These are phyloP conservation scores for Cebidichthys violaceus DNA, from an alignment of 2,113 vertebrate genomes.

Conservation along the genomic window DNA sequence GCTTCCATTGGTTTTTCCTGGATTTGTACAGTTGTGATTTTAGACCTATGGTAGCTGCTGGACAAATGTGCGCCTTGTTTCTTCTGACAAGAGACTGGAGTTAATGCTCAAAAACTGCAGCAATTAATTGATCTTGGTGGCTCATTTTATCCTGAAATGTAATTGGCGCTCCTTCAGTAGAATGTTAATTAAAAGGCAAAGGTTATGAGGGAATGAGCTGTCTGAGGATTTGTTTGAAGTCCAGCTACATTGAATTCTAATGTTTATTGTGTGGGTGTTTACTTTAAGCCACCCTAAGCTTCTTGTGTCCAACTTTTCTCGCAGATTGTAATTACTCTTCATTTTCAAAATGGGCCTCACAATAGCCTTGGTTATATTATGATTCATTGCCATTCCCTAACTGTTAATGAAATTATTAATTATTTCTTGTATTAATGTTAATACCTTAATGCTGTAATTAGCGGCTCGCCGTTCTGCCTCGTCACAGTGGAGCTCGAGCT, in stretches of 20 bases:
- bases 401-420: slow-evolving; percentile 83
- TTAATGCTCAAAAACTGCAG: not conserved
- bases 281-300: slow-evolving; percentile 68
- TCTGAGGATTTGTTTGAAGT: slow-evolving; percentile 66
- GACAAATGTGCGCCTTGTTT: not conserved
- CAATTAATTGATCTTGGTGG: slow-evolving; percentile 25
- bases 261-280: slow-evolving; percentile 75
- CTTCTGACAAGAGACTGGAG: not conserved
- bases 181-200: slow-evolving; percentile 67
- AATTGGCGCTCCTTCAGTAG: slow-evolving; percentile 9
- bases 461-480: slow-evolving; percentile 55
- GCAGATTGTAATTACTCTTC: slow-evolving; percentile 74
- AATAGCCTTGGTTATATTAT: slow-evolving; percentile 65
- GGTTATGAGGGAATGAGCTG: slow-evolving; percentile 52
- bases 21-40: not conserved
- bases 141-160: slow-evolving; percentile 49
- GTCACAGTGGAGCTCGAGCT: slow-evolving; percentile 52
- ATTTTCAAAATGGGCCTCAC: slow-evolving; percentile 56
- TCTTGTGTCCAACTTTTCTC: slow-evolving; percentile 60
- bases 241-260: slow-evolving; percentile 62
- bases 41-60: not conserved
- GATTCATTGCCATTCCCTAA: slow-evolving; percentile 75
- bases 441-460: slow-evolving; percentile 82
- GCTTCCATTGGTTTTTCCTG: not conserved
- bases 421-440: slow-evolving; percentile 76